Evolutionary conservation across 2,888 invertebrate genomes (phyloP).

Genomic region (Timandra comae): DNA sequence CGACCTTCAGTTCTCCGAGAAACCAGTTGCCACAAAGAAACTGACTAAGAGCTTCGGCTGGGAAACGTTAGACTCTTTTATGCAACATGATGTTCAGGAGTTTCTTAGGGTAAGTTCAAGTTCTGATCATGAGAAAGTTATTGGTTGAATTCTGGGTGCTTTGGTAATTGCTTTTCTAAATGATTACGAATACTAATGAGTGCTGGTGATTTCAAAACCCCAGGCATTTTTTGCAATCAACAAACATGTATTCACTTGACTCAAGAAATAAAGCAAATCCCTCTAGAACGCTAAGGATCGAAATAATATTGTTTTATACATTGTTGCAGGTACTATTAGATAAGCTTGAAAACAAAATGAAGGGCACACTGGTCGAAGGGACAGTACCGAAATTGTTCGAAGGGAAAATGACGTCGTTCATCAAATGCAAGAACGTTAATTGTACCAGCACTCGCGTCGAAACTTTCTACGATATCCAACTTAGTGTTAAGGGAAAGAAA

Average conservation of each 20-base stretch:
- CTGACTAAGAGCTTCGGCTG: slow-evolving; percentile 99
- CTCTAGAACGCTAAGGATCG: too few relatives aligned
- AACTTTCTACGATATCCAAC: slow-evolving; percentile 98
- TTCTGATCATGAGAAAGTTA: too few relatives aligned
- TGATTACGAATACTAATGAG: too few relatives aligned
- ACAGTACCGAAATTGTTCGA: slow-evolving; percentile 92
- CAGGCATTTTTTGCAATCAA: too few relatives aligned
- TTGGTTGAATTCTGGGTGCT: too few relatives aligned
- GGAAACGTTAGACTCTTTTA: slow-evolving; percentile 99
- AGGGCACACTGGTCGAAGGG: slow-evolving; percentile 97
- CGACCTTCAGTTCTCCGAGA: slow-evolving; percentile 97
- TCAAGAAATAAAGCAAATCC: too few relatives aligned
- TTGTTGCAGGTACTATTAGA: slow-evolving; percentile 88
- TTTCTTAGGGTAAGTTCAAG: slow-evolving; percentile 80
- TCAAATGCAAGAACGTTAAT: slow-evolving; percentile 97
- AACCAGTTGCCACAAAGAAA: slow-evolving; percentile 99
- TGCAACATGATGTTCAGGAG: slow-evolving; percentile 98
- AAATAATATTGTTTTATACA: slow-evolving; percentile 3
- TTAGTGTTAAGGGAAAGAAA: slow-evolving; percentile 98
- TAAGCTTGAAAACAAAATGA: slow-evolving; percentile 99
- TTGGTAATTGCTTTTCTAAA: too few relatives aligned
- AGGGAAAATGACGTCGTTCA: slow-evolving; percentile 99
- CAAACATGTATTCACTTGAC: too few relatives aligned
- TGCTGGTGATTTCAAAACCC: too few relatives aligned
- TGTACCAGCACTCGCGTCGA: slow-evolving; percentile 96